phyloP scores from a whole-genome alignment of 2,113 vertebrate species.

The Gila orcuttii region DNA sequence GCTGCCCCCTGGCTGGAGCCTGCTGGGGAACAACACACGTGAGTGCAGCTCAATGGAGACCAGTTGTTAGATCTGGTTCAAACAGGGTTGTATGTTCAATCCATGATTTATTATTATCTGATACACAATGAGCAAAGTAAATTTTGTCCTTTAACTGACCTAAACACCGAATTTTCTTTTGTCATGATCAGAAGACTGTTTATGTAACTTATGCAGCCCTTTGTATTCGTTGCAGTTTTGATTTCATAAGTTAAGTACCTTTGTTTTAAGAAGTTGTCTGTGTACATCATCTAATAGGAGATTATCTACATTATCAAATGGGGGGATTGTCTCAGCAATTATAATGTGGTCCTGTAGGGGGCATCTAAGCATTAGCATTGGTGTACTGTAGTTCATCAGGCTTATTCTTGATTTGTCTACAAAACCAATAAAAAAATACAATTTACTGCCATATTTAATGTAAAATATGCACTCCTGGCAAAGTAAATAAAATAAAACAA shows the following conservation, averaged over 20 bases:
- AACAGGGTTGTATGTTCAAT: neutral
- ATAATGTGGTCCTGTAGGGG: conserved; percentile 35
- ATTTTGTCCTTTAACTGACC: no score
- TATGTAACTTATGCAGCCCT: no score
- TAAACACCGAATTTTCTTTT: no score
- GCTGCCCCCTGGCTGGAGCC: conserved; percentile 87
- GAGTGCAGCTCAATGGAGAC: conserved; percentile 17
- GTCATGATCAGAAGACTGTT: no score
- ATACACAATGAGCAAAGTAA: no score
- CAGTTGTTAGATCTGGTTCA: neutral
- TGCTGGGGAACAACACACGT: conserved; percentile 81
- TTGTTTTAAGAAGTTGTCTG: neutral
- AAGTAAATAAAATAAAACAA: no score
- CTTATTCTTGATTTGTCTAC: neutral
- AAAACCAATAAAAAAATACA: neutral
- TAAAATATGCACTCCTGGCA: no score
- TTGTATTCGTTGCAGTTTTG: neutral
- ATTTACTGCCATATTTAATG: neutral
- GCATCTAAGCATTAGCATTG: conserved; percentile 24
- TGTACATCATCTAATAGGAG: neutral
- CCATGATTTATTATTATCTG: no score
- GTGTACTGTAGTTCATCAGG: neutral
- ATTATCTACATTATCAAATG: neutral
- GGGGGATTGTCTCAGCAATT: neutral
- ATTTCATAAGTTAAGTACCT: neutral